Base-by-base conservation (phyloP, 1,140 invertebrate genomes). In the Spodoptera frugiperda region DNA sequence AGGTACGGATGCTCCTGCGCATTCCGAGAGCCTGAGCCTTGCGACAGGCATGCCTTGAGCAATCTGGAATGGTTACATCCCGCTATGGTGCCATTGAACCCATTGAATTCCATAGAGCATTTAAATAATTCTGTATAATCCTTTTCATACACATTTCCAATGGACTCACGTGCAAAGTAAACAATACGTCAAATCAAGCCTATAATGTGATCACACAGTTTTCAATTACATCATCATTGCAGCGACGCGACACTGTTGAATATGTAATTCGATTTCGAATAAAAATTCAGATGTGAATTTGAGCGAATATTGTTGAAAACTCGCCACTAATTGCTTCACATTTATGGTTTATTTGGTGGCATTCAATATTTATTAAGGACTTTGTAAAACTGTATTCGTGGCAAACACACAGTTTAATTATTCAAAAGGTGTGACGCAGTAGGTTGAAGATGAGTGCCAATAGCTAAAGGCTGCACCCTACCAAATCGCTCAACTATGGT, bases 401-500 rank as follows among this genome's bases (percentile, higher is more conserved):
- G 12, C 10, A 4, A n/a, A 25, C 1, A 25, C 25, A 39, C 4
- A 15, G 25, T 59, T 61, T 59, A 3, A 46, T 19, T 12, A 11
- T 10, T 15, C 4, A 39, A 61, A 33, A 15, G 10, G n/a, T 15
- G 11, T 2, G 39, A 21, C 39, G 33, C 61, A 44, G 5, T 19
- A 44, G 39, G 63, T 6, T 14, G 46, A 68, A 79, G 63, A 79
- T 84, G 71, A 82, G 65, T 83, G 80, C 55, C 79, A 82, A 82
- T 85, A 82, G 81, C 84, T 78, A 49, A 82, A 79, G 67, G 73
- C 72, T 82, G 73, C 78, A 80, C 81, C 81, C 83, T 76, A 79
- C 73, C 83, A 82, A 88, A 89, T 87, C 84, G 83, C 75, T 89
- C 79, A 81, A 79, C 80, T 86, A 84, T 87, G 77, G 82, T 90